Evolutionary conservation across 2,797 vertebrate genomes (phyloP), one percentile per base, ranked within the genome.

Genomic region (Artibeus jamaicensis): DNA sequence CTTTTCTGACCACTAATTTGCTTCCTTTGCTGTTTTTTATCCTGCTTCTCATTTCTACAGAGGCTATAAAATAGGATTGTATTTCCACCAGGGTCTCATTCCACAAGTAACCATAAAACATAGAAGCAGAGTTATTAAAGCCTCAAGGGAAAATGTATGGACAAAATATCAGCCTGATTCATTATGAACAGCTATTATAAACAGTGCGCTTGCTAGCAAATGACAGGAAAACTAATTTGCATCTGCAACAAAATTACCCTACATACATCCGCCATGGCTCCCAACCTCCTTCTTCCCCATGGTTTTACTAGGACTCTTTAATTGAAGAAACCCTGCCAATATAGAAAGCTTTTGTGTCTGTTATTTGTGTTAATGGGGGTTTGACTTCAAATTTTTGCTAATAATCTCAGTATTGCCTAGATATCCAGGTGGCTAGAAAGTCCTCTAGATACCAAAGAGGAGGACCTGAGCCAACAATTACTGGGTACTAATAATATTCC

Each of bases 121-220:
- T 7, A 78, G 86, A 94, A 73, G 55, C 86, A 93, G 86, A 77
- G 57, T 92, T 96, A 97, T 97, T 97, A 94, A 94, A 96, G 55
- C 91, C 94, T 90, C 94, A 34, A 86, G 95, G 91, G 91, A 91
- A 98, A 95, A 98, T 92, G 68, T 87, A 96, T 87, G 95, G 97
- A 95, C 70, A 94, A 97, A 95, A 86, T 94, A 97, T 90, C 97
- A 92, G 93, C 81, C 96, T 93, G 96, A 97, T 97, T 97, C 95
- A 95, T 97, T 97, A 97, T 57, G 48, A 97, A 57, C 81, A 90
- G 96, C 89, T 96, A 96, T 93, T 94, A 95, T 86, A 94, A 97
- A 96, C 94, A 97, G 93, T 78, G 71, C 59, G 76, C 44, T 95
- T 70, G 53, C 74, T 73, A 89, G 50, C 65, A 93, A 96, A 71